Evolutionary conservation across 2,113 vertebrate genomes (phyloP), one percentile per base, ranked within the genome.

Genomic region (Osmerus mordax): DNA sequence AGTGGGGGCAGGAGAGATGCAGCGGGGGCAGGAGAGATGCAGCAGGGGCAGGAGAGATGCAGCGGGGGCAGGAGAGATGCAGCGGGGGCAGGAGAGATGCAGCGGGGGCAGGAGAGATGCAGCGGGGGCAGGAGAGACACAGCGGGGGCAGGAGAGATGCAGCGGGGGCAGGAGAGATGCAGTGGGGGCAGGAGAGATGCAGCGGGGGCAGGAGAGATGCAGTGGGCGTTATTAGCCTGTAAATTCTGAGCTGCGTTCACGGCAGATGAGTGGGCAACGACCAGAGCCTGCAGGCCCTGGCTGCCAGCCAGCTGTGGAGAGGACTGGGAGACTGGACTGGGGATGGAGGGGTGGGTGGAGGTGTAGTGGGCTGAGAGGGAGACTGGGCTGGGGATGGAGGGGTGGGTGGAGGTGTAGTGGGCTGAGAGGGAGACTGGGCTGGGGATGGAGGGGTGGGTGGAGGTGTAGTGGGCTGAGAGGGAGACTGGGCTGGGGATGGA

Each of bases 401-500:
- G 51, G 47, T n/a, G 69, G 51, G 53, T 29, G 41, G 52, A 70
- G 63, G 73, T 55, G 66, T 55, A 11, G 14, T 15, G 16, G 32
- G n/a, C 19, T 15, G 32, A 1, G 64, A 36, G 41, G 75, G 32
- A n/a, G 36, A 41, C 36, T 41, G 36, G 36, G 61, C 55, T 51
- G 16, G 15, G 64, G 65, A 32, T 3, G 60, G 65, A 19, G 19
- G 41, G 63, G 29, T 67, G 73, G 63, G 67, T 67, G 73, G 63
- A 65, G 36, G 36, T 41, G 36, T 41, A 6, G 36, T 41, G 7
- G 4, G 7, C 36, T 41, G 47, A 61, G 32, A 58, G 74, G 75
- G 71, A 71, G 55, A 67, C 64, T 32, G 19, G 60, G 76, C 6
- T 6, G 23, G 62, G 72, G 73, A 74, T 62, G 70, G 72, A 74